phyloP scores from a whole-genome alignment of 2,113 vertebrate species.

The Myanophis thanlyinensis region DNA sequence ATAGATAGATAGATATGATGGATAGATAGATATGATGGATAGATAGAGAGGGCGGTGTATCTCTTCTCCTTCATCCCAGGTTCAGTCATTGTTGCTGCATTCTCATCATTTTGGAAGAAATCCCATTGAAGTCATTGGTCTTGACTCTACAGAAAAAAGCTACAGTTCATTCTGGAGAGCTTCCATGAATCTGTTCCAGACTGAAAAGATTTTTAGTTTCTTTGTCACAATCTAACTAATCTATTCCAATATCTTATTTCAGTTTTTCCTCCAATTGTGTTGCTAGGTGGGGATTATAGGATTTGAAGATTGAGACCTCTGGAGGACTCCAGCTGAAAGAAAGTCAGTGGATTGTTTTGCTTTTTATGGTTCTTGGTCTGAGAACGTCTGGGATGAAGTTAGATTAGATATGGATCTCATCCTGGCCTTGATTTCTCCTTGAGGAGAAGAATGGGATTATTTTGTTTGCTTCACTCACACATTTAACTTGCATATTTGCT shows the following conservation, averaged over 20 bases:
- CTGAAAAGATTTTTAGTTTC: neutral
- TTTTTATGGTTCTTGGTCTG: neutral
- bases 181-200: neutral
- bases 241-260: neutral
- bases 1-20: neutral
- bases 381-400: constrained; percentile 1
- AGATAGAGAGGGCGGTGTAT: too few relatives aligned
- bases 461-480: constrained; percentile 51
- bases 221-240: neutral
- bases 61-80: neutral
- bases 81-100: neutral
- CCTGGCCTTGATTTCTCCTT: neutral
- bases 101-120: neutral
- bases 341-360: neutral
- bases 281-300: neutral
- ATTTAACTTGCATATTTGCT: constrained; percentile 51
- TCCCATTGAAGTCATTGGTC: neutral
- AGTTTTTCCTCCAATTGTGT: neutral
- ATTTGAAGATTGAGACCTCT: neutral
- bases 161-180: neutral
- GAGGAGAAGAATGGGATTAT: neutral
- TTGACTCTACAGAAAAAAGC: neutral
- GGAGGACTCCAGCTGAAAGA: neutral
- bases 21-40: neutral
- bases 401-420: neutral